phyloP scores from a whole-genome alignment of 2,797 vertebrate genomes.

The Nyctibius grandis region DNA sequence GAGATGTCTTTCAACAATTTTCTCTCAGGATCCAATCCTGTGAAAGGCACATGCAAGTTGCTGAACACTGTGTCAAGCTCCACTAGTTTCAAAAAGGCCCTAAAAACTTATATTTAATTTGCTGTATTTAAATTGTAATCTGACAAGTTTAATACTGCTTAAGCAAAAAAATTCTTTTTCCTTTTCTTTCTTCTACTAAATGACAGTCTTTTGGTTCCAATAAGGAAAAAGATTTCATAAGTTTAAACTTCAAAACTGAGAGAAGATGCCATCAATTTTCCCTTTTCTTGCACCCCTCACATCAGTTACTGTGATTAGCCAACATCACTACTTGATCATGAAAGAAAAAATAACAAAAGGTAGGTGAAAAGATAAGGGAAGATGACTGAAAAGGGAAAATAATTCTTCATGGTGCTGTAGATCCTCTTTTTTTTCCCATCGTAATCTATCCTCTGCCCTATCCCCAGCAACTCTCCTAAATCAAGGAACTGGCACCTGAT shows the following conservation, averaged over 20 bases:
- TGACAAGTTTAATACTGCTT: not conserved
- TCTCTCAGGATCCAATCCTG: slow-evolving; percentile 27
- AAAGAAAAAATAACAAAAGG: not conserved
- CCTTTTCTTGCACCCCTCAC: not conserved
- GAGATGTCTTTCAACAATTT: slow-evolving; percentile 55
- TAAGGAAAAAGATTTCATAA: not conserved
- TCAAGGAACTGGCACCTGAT: slow-evolving; percentile 41
- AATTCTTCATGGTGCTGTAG: not conserved
- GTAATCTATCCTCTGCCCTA: not conserved
- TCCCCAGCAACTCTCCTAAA: slow-evolving; percentile 5
- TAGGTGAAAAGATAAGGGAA: not conserved
- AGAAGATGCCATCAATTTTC: not conserved
- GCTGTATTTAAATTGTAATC: not conserved
- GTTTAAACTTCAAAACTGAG: not conserved
- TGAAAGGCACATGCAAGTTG: slow-evolving; percentile 8
- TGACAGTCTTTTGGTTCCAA: not conserved
- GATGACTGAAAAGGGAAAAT: not conserved
- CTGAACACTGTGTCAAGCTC: slow-evolving; percentile 6
- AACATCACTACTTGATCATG: not conserved
- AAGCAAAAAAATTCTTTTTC: not conserved
- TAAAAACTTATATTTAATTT: slow-evolving; percentile 2
- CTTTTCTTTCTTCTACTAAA: not conserved
- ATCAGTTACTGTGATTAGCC: not conserved
- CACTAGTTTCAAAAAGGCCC: not conserved
- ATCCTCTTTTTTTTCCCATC: not conserved